These are phyloP conservation scores for Teleogryllus occipitalis DNA, from an alignment of 1,140 invertebrate genomes.

Conservation along the genomic window DNA sequence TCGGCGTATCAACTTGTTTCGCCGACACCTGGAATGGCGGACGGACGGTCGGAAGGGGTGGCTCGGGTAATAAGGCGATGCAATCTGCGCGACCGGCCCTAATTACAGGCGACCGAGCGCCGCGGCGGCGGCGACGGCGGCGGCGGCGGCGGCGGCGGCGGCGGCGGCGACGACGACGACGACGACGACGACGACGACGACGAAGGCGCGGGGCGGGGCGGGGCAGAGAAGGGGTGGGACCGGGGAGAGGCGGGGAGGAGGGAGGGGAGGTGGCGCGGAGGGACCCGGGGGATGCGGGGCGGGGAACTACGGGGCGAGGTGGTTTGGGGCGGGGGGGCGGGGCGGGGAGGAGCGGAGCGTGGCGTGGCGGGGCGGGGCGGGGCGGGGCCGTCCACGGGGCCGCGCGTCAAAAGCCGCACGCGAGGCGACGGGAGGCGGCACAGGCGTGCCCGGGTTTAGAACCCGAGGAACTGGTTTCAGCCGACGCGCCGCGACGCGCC, in stretches of 20 bases:
- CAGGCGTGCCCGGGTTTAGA: neutral
- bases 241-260: no score
- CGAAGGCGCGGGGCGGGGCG: no score
- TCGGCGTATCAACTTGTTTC: neutral
- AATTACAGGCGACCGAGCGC: neutral
- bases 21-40: neutral
- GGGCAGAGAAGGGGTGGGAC: no score
- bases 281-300: neutral
- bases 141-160: no score
- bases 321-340: no score
- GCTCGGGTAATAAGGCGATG: neutral
- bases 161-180: no score
- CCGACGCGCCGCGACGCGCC: no score
- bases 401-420: neutral
- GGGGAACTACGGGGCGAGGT: no score
- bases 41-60: no score
- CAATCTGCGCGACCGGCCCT: neutral
- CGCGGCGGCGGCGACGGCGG: neutral
- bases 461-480: neutral
- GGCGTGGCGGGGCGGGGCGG: no score
- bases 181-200: no score
- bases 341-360: neutral
- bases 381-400: neutral
- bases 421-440: neutral
- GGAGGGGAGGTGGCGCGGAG: no score